Evolutionary conservation across 1,140 invertebrate species (phyloP).

Genomic region (Dufourea novaeangliae): DNA sequence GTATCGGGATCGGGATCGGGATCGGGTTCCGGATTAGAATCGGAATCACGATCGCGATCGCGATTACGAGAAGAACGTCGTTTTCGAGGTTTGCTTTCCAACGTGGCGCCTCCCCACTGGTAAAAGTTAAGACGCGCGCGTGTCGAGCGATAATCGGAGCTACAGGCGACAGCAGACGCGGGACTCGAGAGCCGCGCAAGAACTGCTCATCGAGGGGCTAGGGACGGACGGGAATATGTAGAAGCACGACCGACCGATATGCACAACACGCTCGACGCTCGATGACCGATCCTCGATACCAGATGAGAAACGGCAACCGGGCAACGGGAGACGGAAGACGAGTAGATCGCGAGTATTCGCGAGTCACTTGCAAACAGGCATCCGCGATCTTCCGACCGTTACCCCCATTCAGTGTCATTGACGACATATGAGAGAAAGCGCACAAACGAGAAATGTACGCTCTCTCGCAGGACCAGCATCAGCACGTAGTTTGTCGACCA

Average conservation of each 20-base stretch:
- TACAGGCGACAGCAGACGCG: conserved; percentile 9
- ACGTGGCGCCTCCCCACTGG: conserved; percentile 49
- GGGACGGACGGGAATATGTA: background rate
- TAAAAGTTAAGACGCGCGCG: conserved; percentile 20
- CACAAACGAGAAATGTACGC: conserved; percentile 12
- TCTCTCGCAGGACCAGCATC: background rate
- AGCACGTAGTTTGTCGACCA: background rate
- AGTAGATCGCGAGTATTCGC: conserved; percentile 25
- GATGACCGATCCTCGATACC: background rate
- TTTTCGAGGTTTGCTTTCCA: conserved; percentile 40
- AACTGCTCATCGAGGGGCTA: conserved; percentile 11
- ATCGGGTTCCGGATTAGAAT: no score
- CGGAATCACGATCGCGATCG: conserved; percentile 3
- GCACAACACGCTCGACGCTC: background rate
- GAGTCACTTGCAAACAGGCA: conserved; percentile 9
- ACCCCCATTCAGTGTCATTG: background rate
- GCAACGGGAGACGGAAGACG: background rate
- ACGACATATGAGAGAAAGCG: conserved; percentile 28
- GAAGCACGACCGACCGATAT: conserved; percentile 4
- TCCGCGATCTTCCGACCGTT: conserved; percentile 19
- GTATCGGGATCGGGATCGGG: no score
- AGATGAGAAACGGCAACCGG: background rate
- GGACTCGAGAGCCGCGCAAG: conserved; percentile 7
- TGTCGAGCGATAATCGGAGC: conserved; percentile 38
- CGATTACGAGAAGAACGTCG: conserved; percentile 5